These are phyloP conservation scores for Aphidoletes aphidimyza DNA, from an alignment of 2,888 invertebrate species.

Conservation along the genomic window DNA sequence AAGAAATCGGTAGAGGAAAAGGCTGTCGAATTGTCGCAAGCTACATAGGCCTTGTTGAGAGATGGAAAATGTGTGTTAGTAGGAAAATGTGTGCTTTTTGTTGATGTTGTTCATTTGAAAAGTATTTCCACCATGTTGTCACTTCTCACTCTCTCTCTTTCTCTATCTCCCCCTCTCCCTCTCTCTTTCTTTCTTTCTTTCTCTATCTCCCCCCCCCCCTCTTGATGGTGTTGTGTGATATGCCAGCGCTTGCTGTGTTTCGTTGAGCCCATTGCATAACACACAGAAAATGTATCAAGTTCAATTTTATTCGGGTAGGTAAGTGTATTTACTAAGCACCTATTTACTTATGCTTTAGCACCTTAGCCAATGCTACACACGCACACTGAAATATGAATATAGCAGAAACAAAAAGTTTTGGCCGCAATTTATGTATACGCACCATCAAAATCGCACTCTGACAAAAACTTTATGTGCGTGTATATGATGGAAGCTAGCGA, in stretches of 20 bases:
- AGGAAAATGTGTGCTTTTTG: too few relatives aligned
- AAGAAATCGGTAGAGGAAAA: neutral
- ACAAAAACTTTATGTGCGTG: too few relatives aligned
- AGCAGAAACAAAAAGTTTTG: neutral
- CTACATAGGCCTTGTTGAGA: neutral
- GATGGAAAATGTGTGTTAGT: conserved; percentile 47
- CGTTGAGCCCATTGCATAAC: conserved; percentile 24
- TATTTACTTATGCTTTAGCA: neutral
- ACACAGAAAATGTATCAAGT: neutral
- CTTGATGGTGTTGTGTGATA: too few relatives aligned
- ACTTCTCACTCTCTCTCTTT: too few relatives aligned
- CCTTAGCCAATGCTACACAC: neutral
- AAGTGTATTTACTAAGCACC: conserved; percentile 16
- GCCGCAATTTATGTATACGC: neutral
- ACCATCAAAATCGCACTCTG: too few relatives aligned
- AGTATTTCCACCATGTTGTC: neutral
- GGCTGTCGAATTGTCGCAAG: neutral
- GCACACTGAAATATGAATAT: neutral
- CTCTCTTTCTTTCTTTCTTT: too few relatives aligned
- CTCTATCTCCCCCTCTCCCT: too few relatives aligned
- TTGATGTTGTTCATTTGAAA: neutral
- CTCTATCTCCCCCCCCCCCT: too few relatives aligned
- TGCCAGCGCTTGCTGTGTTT: neutral
- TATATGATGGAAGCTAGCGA: too few relatives aligned
- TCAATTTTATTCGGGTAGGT: conserved; percentile 29